Evolutionary conservation across 1,140 invertebrate species (phyloP).

Genomic region (Mycetomoellerius zeteki): DNA sequence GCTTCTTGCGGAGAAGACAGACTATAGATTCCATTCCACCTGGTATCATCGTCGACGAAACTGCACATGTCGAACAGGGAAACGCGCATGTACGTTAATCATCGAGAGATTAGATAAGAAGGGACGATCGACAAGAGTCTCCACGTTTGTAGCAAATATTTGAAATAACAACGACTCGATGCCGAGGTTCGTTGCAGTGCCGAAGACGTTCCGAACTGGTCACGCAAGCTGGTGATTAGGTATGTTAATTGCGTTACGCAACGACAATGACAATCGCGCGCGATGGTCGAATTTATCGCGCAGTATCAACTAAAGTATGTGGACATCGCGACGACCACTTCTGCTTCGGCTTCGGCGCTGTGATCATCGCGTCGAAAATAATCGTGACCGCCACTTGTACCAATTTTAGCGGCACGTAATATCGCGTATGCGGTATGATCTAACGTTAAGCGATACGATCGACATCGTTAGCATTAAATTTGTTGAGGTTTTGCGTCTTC

Average conservation of each 20-base stretch:
- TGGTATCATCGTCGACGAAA: not conserved
- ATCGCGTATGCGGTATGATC: not conserved
- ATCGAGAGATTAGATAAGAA: conserved; percentile 48
- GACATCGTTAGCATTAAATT: not conserved
- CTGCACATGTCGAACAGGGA: no score
- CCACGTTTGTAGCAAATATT: conserved; percentile 8
- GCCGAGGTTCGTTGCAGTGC: not conserved
- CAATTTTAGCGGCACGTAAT: conserved; percentile 52
- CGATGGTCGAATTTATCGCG: conserved; percentile 2
- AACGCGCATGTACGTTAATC: conserved; percentile 4
- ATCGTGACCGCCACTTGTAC: conserved; percentile 41
- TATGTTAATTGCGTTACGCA: conserved; percentile 43
- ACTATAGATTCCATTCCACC: not conserved
- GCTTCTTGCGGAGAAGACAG: not conserved
- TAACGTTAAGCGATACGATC: conserved; percentile 13
- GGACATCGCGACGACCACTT: not conserved
- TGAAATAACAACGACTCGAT: not conserved
- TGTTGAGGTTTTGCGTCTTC: not conserved
- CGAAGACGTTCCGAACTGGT: not conserved
- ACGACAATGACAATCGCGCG: not conserved
- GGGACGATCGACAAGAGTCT: conserved; percentile 11
- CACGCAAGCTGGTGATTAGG: not conserved
- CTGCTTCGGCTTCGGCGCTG: not conserved
- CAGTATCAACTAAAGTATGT: not conserved
- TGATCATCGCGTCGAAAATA: conserved; percentile 58